Conservation (phyloP, 2,113 vertebrate genomes). For the Sylvietta virens region DNA sequence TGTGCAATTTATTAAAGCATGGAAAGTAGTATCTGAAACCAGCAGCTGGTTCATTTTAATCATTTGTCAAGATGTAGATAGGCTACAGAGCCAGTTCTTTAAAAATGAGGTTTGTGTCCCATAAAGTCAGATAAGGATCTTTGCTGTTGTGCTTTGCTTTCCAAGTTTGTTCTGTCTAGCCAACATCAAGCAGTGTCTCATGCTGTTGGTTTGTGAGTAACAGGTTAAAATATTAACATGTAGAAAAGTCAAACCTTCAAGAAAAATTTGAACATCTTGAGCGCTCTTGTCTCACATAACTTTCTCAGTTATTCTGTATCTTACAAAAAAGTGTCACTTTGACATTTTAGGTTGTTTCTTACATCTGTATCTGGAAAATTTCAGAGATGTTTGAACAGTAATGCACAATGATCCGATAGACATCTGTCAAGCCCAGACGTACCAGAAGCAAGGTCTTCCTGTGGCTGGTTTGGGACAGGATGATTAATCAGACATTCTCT, state of each 20-base stretch:
- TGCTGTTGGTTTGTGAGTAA: not conserved
- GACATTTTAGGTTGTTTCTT: not conserved
- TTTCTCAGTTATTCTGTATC: not conserved
- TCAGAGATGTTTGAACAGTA: not conserved
- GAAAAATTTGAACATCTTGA: not conserved
- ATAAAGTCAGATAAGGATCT: not conserved
- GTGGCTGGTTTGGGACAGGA: not conserved
- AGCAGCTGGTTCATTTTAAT: not conserved
- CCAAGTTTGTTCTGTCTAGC: not conserved
- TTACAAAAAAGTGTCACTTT: not conserved
- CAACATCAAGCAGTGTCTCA: not conserved
- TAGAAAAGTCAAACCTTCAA: not conserved
- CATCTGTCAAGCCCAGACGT: not conserved
- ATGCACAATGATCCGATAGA: not conserved
- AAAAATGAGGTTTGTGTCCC: not conserved
- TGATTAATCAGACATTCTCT: slow-evolving; percentile 12
- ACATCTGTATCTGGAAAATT: not conserved
- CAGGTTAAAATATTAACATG: not conserved
- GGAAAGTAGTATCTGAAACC: not conserved
- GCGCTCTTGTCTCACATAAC: not conserved
- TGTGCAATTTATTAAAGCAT: not conserved
- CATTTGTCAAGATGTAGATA: not conserved
- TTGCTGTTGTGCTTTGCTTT: not conserved
- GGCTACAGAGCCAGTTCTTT: not conserved
- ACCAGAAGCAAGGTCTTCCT: not conserved